Conservation (phyloP, 2,888 invertebrate genomes). For the Drosophila meridiana region DNA sequence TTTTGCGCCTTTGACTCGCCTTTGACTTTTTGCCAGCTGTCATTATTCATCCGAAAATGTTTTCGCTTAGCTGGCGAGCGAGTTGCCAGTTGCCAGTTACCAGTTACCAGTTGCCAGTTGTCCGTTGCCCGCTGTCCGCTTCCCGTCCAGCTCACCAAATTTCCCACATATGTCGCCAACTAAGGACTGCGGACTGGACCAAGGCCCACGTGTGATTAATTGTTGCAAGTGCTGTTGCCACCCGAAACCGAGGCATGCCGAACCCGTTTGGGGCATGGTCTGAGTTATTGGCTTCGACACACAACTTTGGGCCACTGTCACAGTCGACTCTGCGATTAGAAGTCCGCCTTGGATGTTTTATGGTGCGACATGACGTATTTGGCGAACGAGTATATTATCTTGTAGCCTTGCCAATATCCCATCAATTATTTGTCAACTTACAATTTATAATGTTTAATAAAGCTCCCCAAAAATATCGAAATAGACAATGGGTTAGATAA, state of each 20-base stretch:
- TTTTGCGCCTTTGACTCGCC: constrained; percentile 76
- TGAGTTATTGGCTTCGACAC: constrained; percentile 72
- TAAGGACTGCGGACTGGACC: constrained; percentile 30
- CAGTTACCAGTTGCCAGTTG: constrained; percentile 7
- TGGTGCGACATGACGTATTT: constrained; percentile 15
- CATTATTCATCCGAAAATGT: constrained; percentile 78
- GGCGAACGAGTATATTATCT: constrained; percentile 6
- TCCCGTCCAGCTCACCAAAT: constrained; percentile 55
- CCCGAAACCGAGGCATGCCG: constrained; percentile 5
- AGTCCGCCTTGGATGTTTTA: constrained; percentile 18
- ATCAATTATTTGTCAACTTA: constrained; percentile 5
- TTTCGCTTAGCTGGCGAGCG: constrained; percentile 63
- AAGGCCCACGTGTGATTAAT: constrained; percentile 67
- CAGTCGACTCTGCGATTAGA: constrained; percentile 25
- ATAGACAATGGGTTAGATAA: neutral
- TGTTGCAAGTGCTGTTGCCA: constrained; percentile 57
- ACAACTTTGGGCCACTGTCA: constrained; percentile 57
- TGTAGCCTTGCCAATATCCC: constrained; percentile 1
- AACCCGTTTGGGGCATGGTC: constrained; percentile 15
- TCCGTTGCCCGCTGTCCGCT: neutral
- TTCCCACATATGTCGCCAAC: constrained; percentile 75
- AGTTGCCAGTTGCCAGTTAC: constrained; percentile 8
- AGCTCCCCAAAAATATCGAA: neutral
- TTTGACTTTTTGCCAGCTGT: constrained; percentile 78
- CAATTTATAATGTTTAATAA: neutral